These are phyloP conservation scores for Drosophila subpulchrella DNA, from an alignment of 1,140 invertebrate species.

Conservation along the genomic window DNA sequence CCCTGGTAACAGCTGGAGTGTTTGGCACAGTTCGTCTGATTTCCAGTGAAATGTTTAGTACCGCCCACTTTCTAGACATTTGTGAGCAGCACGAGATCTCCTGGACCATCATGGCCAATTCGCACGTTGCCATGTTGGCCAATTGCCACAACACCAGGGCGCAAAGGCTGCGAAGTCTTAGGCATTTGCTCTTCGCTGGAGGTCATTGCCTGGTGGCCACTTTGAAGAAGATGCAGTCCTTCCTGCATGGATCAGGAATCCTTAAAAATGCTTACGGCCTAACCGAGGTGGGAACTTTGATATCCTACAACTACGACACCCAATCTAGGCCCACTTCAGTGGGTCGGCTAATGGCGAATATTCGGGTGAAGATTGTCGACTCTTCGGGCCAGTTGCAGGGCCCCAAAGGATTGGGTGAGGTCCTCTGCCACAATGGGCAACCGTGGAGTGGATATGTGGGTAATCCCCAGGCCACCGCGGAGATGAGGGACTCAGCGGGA, in stretches of 20 bases:
- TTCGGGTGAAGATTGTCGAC: conserved; percentile 78
- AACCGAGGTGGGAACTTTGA: conserved; percentile 55
- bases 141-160: conserved; percentile 38
- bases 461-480: conserved; percentile 61
- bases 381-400: conserved; percentile 53
- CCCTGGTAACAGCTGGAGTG: conserved; percentile 62
- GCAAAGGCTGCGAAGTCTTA: conserved; percentile 54
- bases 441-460: conserved; percentile 78
- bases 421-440: conserved; percentile 62
- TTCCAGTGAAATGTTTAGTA: conserved; percentile 62
- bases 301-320: conserved; percentile 50
- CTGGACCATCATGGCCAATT: conserved; percentile 66
- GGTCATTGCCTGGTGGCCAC: conserved; percentile 71
- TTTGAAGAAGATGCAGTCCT: conserved; percentile 67
- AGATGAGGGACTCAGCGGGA: conserved; percentile 84
- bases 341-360: conserved; percentile 58
- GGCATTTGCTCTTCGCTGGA: conserved; percentile 64
- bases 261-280: conserved; percentile 65
- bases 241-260: conserved; percentile 57
- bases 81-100: conserved; percentile 69
- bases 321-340: conserved; percentile 63
- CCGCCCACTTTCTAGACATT: conserved; percentile 61
- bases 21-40: conserved; percentile 71
- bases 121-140: conserved; percentile 71
- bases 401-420: conserved; percentile 63